Conservation (phyloP, 2,113 vertebrate species). For the Tychaedon coryphoeus region DNA sequence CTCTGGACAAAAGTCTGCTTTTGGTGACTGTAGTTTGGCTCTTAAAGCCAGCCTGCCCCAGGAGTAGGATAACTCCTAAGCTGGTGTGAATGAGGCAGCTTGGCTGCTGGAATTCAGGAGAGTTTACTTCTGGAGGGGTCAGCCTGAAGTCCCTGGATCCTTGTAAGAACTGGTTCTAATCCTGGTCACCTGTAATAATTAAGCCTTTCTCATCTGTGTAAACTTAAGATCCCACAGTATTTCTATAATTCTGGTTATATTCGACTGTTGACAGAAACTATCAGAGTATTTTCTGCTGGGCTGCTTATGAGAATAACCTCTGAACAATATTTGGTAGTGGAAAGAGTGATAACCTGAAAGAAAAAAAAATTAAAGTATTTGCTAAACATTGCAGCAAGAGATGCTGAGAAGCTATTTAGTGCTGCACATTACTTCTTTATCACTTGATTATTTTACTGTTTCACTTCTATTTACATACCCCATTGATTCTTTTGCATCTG, state of each 20-base stretch:
- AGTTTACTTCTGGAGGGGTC: neutral
- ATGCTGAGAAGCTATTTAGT: slow-evolving; percentile 50
- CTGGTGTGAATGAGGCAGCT: neutral
- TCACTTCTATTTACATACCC: slow-evolving; percentile 74
- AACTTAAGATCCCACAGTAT: neutral
- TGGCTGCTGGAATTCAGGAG: neutral
- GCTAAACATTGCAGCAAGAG: slow-evolving; percentile 39
- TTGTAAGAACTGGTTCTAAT: neutral
- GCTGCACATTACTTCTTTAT: slow-evolving; percentile 61
- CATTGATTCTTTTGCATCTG: slow-evolving; percentile 73
- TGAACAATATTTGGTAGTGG: neutral
- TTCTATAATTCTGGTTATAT: neutral
- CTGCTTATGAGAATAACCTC: neutral
- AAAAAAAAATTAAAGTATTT: slow-evolving; percentile 23
- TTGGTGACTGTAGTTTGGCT: neutral
- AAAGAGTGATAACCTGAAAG: slow-evolving; percentile 10
- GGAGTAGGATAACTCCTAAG: neutral
- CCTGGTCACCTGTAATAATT: neutral
- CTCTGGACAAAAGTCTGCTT: neutral
- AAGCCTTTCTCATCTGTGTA: neutral
- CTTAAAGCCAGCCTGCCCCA: fast-evolving
- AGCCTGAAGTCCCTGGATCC: neutral
- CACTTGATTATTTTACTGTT: slow-evolving; percentile 72
- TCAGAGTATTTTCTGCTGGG: neutral
- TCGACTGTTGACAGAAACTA: neutral